Conservation (phyloP, 2,888 invertebrate species). For the Brachypterus glaber region DNA sequence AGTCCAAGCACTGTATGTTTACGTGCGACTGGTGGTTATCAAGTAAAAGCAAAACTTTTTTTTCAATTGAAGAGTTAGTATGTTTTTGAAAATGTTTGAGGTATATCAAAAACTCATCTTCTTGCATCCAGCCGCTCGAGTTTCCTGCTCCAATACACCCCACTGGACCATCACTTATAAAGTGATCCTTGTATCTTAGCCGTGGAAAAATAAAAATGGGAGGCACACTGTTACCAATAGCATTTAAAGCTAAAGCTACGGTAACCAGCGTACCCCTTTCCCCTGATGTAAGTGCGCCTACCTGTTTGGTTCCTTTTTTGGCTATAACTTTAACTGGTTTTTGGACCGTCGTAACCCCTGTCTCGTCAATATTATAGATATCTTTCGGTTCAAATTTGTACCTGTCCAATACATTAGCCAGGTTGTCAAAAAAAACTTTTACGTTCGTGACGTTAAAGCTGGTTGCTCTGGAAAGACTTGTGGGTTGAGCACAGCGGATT, state of each 20-base stretch:
- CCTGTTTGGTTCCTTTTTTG: conserved; percentile 20
- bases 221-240: too few relatives aligned
- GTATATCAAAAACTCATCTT: too few relatives aligned
- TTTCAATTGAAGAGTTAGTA: too few relatives aligned
- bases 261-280: conserved; percentile 27
- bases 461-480: conserved; percentile 21
- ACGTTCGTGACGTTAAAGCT: conserved; percentile 27
- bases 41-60: too few relatives aligned
- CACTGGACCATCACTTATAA: conserved; percentile 11
- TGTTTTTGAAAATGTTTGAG: too few relatives aligned
- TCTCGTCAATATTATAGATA: too few relatives aligned
- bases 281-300: conserved; percentile 27
- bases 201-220: conserved; percentile 29
- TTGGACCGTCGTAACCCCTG: too few relatives aligned
- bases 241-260: conserved; percentile 21
- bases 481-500: conserved; percentile 8
- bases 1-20: too few relatives aligned
- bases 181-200: conserved; percentile 13
- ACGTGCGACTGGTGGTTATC: too few relatives aligned
- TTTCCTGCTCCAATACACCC: conserved; percentile 16
- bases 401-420: conserved; percentile 12
- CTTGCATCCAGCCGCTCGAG: conserved; percentile 21
- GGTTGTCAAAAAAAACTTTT: conserved; percentile 23
- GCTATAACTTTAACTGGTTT: too few relatives aligned
- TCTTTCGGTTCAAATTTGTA: conserved; percentile 6